These are phyloP conservation scores for Chalcosyrphus nemorum DNA, from an alignment of 2,888 invertebrate species.

Conservation along the genomic window DNA sequence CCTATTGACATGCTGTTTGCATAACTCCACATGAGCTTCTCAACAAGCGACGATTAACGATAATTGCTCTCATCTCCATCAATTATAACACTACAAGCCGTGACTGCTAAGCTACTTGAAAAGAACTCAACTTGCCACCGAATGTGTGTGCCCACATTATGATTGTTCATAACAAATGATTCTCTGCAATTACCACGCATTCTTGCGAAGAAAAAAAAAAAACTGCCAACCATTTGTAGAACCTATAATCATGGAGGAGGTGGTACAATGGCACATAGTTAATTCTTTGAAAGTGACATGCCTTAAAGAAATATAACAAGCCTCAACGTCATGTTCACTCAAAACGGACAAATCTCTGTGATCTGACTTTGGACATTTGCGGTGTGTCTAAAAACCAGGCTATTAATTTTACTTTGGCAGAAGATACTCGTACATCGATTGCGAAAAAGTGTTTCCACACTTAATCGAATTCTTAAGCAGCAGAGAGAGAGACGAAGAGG, in stretches of 20 bases:
- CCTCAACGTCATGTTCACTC: constrained; percentile 35
- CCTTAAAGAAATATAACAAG: constrained; percentile 11
- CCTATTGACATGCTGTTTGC: constrained; percentile 48
- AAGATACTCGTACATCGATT: constrained; percentile 38
- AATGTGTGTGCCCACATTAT: constrained; percentile 19
- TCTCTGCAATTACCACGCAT: constrained; percentile 48
- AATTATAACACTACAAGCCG: constrained; percentile 21
- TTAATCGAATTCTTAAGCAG: constrained; percentile 41
- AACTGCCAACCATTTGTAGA: not conserved
- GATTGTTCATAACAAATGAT: constrained; percentile 45
- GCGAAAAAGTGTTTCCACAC: constrained; percentile 37
- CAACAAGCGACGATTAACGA: constrained; percentile 36
- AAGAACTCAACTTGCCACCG: constrained; percentile 34
- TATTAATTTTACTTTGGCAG: constrained; percentile 37
- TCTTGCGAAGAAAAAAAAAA: not conserved
- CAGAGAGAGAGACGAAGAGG: not conserved
- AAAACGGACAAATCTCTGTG: constrained; percentile 9
- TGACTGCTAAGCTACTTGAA: constrained; percentile 15
- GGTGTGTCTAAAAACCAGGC: constrained; percentile 18
- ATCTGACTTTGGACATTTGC: not conserved
- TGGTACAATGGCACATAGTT: constrained; percentile 16
- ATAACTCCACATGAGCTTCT: constrained; percentile 47
- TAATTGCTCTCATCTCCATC: constrained; percentile 50
- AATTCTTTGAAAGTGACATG: not conserved
- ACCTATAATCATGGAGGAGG: not conserved